phyloP scores from a whole-genome alignment of 2,888 invertebrate genomes.

The Gastracanthus pulcherrimus region DNA sequence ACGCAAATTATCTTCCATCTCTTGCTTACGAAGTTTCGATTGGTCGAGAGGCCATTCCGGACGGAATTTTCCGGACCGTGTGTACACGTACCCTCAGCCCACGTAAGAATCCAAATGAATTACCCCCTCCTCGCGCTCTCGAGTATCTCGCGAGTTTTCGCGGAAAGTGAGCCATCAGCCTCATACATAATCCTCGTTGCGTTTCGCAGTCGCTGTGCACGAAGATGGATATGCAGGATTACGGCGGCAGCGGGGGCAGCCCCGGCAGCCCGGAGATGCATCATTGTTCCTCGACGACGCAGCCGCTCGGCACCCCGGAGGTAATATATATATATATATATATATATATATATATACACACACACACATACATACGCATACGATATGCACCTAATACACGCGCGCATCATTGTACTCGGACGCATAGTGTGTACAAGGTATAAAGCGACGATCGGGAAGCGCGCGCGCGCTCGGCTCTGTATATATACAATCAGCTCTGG shows the following conservation, averaged over 20 bases:
- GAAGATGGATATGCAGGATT: slow-evolving; percentile 73
- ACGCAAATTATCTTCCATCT: no score
- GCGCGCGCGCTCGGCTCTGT: no score
- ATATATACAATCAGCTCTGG: no score
- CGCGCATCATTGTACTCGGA: neutral
- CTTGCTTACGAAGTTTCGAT: no score
- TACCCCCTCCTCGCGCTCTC: neutral
- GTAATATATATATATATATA: slow-evolving; percentile 69
- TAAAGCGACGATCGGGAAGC: no score
- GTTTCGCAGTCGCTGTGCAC: slow-evolving; percentile 64
- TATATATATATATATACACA: neutral
- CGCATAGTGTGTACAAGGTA: neutral
- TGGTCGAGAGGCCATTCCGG: no score
- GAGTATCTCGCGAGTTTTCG: neutral
- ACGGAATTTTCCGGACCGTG: no score
- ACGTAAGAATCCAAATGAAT: no score
- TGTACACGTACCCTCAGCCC: no score
- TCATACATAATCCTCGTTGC: neutral
- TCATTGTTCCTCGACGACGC: slow-evolving; percentile 93
- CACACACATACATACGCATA: neutral
- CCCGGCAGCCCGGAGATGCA: slow-evolving; percentile 91
- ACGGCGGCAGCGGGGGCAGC: slow-evolving; percentile 77
- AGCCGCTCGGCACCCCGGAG: slow-evolving; percentile 82
- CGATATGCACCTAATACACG: neutral
- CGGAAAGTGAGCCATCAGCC: slow-evolving; percentile 13